These are phyloP conservation scores for Helicoverpa zea DNA, from an alignment of 1,140 invertebrate genomes.

Conservation along the genomic window DNA sequence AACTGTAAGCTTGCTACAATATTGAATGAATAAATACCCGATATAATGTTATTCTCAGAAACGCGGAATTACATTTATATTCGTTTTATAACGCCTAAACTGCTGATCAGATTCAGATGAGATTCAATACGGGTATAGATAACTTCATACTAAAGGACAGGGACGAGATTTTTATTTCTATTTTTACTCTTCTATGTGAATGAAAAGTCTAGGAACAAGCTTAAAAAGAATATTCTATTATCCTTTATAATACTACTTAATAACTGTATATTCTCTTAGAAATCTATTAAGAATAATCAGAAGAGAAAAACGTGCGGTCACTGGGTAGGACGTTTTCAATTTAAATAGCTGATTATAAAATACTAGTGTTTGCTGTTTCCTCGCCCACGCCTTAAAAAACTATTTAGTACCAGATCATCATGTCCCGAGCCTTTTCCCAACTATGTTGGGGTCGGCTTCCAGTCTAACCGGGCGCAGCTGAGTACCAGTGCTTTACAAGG, in stretches of 20 bases:
- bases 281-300: constrained; percentile 12
- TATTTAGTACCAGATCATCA: background rate
- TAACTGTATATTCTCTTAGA: background rate
- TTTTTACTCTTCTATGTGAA: too few species aligned
- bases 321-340: constrained; percentile 12
- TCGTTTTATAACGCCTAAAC: too few species aligned
- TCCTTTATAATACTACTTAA: background rate
- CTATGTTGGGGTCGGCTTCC: background rate
- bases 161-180: too few species aligned
- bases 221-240: background rate
- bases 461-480: too few species aligned
- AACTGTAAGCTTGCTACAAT: background rate
- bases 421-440: background rate
- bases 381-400: background rate
- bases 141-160: too few species aligned
- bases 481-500: too few species aligned
- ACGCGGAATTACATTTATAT: too few species aligned
- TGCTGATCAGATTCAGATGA: too few species aligned
- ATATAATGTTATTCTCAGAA: too few species aligned
- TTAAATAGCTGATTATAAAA: background rate
- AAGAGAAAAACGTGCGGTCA: constrained; percentile 4
- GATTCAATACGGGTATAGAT: too few species aligned
- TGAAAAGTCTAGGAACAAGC: too few species aligned
- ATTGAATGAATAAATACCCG: too few species aligned
- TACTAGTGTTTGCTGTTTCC: background rate